Percentiles rank a stretch among this genome's conserved stretches.
Evolutionary conservation across 1,140 invertebrate species (phyloP).

Genomic region (Grapholita molesta): DNA sequence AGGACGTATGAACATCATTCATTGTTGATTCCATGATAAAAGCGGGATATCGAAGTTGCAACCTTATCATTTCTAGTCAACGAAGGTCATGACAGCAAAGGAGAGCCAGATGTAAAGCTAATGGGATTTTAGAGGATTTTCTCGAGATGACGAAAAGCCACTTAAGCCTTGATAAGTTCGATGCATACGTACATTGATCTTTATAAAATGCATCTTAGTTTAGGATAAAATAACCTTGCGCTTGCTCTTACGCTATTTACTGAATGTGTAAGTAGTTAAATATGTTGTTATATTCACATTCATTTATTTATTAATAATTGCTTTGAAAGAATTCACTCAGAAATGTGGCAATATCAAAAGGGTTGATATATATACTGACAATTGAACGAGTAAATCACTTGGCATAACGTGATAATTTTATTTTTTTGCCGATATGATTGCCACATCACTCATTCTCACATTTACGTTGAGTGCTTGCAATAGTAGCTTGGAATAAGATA

Average conservation of each 20-base stretch:
- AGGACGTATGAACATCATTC: slow-evolving; percentile 57
- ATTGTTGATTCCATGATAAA: slow-evolving; percentile 41
- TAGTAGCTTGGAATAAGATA: background rate
- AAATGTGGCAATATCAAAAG: background rate
- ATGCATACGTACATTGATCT: background rate
- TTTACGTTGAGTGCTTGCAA: background rate
- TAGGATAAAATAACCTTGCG: no score
- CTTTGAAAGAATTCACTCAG: background rate
- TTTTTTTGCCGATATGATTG: background rate
- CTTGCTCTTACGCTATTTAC: no score
- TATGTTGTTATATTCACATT: background rate
- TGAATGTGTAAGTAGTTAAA: no score
- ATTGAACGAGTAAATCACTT: background rate
- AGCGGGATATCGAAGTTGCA: slow-evolving; percentile 51
- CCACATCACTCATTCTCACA: slow-evolving; percentile 1
- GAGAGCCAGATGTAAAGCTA: slow-evolving; percentile 37
- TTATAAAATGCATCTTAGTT: background rate
- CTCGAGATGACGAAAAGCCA: slow-evolving; percentile 22
- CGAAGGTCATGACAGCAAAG: slow-evolving; percentile 49
- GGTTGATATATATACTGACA: background rate
- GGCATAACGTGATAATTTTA: background rate
- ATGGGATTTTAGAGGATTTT: slow-evolving; percentile 41
- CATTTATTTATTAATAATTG: background rate
- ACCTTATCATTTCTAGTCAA: slow-evolving; percentile 40
- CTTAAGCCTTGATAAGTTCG: background rate